A percentile compares a stretch with the other conserved stretches of the same genome.
Evolutionary conservation across 37 sponge, comb jelly and placozoan genomes (phyloP).

Genomic region (Diacarnus erythraeanus): DNA sequence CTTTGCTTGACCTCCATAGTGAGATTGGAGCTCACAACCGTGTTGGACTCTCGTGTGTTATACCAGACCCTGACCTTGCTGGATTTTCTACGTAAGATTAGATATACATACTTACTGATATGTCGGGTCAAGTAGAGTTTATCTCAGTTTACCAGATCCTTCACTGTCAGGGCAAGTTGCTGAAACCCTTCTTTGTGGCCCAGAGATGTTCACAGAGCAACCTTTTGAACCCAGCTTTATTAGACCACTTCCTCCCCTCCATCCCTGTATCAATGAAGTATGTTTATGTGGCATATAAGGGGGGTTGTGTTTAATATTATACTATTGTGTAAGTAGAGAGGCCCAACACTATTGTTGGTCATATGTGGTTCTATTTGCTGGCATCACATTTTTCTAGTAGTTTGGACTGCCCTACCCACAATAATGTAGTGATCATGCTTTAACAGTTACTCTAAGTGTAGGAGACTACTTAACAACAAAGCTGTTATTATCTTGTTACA

Average conservation of each 20-base stretch:
- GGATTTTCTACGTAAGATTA: neutral
- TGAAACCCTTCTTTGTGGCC: slow-evolving; percentile 49
- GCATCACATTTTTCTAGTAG: no score
- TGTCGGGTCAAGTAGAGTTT: neutral
- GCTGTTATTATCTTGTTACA: no score
- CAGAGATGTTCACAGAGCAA: slow-evolving; percentile 26
- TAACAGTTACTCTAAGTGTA: neutral
- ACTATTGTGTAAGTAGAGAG: no score
- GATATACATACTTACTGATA: neutral
- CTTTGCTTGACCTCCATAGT: slow-evolving; percentile 23
- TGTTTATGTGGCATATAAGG: neutral
- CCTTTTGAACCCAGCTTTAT: slow-evolving; percentile 86
- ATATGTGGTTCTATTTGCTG: no score
- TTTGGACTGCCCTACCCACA: no score
- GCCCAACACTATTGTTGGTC: no score
- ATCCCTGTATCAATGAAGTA: slow-evolving; percentile 75
- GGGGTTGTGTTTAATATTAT: no score
- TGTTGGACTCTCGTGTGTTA: slow-evolving; percentile 45
- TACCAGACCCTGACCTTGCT: slow-evolving; percentile 58
- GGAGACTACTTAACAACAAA: neutral
- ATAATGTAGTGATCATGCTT: no score
- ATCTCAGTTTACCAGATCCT: slow-evolving; percentile 28
- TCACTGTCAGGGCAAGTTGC: slow-evolving; percentile 41
- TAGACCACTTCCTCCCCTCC: slow-evolving; percentile 88
- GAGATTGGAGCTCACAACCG: slow-evolving; percentile 14